Conservation (phyloP, 92 coral and sea anemone species). For the Porites evermanni region DNA sequence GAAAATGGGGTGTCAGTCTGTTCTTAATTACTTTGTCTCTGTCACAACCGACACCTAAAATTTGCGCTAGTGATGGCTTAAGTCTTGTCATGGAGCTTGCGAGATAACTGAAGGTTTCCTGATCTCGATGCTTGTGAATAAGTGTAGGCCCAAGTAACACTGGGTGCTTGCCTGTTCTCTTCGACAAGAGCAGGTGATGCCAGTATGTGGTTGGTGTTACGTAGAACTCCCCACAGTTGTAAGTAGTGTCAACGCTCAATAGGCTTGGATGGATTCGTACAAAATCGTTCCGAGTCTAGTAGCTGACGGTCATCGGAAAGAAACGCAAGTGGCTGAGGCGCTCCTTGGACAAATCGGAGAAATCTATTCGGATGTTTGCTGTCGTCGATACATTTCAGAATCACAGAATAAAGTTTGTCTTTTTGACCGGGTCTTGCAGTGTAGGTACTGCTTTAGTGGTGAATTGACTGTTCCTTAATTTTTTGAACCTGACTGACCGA, state of each 20-base stretch:
- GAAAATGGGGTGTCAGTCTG: slow-evolving; percentile 38
- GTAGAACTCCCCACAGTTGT: slow-evolving; percentile 58
- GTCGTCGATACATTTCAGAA: slow-evolving; percentile 48
- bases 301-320: slow-evolving; percentile 54
- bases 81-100: slow-evolving; percentile 50
- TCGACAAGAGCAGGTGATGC: slow-evolving; percentile 26
- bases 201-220: slow-evolving; percentile 44
- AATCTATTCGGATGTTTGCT: slow-evolving; percentile 18
- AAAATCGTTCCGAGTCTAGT: slow-evolving; percentile 37
- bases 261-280: slow-evolving; percentile 46
- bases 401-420: slow-evolving; percentile 49
- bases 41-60: slow-evolving; percentile 51
- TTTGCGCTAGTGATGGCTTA: slow-evolving; percentile 14
- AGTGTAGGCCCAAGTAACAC: slow-evolving; percentile 63
- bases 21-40: slow-evolving; percentile 57
- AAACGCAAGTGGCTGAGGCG: slow-evolving; percentile 62
- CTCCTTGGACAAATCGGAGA: slow-evolving; percentile 53
- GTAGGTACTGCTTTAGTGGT: too few species aligned
- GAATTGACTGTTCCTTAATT: slow-evolving; percentile 23
- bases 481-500: slow-evolving; percentile 39
- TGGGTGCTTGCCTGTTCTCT: slow-evolving; percentile 46
- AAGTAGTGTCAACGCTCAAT: slow-evolving; percentile 58
- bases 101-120: slow-evolving; percentile 44
- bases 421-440: slow-evolving; percentile 13
- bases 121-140: slow-evolving; percentile 55